These are phyloP conservation scores for Caenorhabditis inopinata DNA, from an alignment of 1,140 invertebrate species.

Conservation along the genomic window DNA sequence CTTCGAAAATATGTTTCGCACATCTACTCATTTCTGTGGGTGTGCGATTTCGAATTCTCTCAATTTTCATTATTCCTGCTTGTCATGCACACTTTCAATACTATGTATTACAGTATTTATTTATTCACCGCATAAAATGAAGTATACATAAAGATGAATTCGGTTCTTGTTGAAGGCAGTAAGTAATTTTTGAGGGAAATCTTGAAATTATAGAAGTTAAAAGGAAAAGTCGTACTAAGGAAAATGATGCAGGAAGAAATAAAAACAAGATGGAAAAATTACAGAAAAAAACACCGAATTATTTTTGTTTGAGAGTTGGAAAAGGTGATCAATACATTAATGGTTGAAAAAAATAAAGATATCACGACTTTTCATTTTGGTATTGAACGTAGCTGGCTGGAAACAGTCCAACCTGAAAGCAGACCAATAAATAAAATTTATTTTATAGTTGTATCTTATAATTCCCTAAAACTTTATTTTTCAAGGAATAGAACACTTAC, in stretches of 20 bases:
- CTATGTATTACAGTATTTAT: too few species aligned
- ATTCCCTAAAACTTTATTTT: too few species aligned
- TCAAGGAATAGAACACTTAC: not conserved
- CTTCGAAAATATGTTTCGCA: too few species aligned
- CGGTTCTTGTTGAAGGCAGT: too few species aligned
- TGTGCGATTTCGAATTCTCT: not conserved
- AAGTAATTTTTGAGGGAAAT: not conserved
- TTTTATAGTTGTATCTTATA: too few species aligned
- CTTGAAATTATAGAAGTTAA: not conserved
- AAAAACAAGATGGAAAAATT: not conserved
- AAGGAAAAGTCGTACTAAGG: not conserved
- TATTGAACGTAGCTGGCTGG: slow-evolving; percentile 57
- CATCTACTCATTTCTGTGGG: not conserved
- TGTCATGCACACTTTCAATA: too few species aligned
- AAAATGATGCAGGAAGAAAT: not conserved
- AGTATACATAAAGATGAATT: too few species aligned
- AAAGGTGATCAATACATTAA: not conserved
- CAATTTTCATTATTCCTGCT: too few species aligned
- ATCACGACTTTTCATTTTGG: not conserved
- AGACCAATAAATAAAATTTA: too few species aligned
- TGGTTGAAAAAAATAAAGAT: not conserved
- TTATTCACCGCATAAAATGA: too few species aligned
- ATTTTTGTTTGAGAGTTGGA: slow-evolving; percentile 27
- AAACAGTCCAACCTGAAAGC: slow-evolving; percentile 50
- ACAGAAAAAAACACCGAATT: slow-evolving; percentile 22